A percentile compares a stretch with the other conserved stretches of the same genome.
These are phyloP conservation scores for Motacilla alba DNA, from an alignment of 2,113 vertebrate genomes.

Conservation along the genomic window DNA sequence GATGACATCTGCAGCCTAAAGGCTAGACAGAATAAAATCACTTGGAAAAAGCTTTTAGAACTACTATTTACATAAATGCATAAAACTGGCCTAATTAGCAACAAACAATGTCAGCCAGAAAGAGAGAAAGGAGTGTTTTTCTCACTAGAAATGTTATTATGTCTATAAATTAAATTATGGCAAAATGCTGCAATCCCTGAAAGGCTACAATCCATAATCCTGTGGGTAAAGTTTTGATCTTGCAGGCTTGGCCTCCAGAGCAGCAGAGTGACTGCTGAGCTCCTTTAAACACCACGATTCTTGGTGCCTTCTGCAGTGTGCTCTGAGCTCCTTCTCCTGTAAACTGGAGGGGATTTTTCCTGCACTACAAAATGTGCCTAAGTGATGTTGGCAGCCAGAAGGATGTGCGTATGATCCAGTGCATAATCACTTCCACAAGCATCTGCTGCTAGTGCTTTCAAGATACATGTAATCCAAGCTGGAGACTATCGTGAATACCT, in stretches of 20 bases:
- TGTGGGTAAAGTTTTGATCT: neutral
- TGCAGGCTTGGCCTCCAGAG: neutral
- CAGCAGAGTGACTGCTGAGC: neutral
- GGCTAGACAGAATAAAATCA: neutral
- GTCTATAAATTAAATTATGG: neutral
- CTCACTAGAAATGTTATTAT: neutral
- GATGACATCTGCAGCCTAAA: neutral
- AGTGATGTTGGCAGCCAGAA: neutral
- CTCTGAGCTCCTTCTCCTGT: neutral
- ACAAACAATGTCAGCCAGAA: neutral
- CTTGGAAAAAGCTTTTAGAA: neutral
- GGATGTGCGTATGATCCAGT: neutral
- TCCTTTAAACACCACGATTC: neutral
- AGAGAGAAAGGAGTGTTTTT: neutral
- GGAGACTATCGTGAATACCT: neutral
- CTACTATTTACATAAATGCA: neutral
- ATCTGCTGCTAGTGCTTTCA: conserved; percentile 12
- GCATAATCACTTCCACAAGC: conserved; percentile 24
- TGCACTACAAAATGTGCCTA: neutral
- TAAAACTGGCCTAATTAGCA: neutral
- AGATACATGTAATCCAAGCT: neutral
- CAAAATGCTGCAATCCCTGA: neutral
- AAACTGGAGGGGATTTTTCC: neutral
- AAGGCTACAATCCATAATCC: neutral
- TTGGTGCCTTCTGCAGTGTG: neutral